phyloP scores from a whole-genome alignment of 2,797 vertebrate genomes.

The Hemibagrus guttatus region DNA sequence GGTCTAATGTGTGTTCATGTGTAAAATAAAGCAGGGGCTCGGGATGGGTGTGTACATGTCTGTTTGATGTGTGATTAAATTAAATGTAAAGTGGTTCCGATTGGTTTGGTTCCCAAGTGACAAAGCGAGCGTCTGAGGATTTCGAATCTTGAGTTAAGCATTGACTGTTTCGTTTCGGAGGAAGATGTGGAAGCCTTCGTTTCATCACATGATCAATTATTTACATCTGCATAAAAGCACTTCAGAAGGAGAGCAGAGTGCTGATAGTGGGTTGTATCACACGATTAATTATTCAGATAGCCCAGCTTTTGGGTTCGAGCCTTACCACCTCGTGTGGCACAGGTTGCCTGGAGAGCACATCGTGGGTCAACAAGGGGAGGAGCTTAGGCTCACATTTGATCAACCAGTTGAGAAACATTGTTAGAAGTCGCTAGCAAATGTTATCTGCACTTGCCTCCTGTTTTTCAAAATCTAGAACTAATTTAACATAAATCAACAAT shows the following conservation, averaged over 20 bases:
- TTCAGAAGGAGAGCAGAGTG: not conserved
- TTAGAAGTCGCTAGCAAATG: not conserved
- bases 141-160: not conserved
- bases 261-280: conserved; percentile 8
- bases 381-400: not conserved
- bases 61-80: not conserved
- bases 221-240: conserved; percentile 38
- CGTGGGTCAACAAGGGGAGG: not conserved
- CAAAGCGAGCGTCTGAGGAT: not conserved
- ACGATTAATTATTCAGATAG: conserved; percentile 21
- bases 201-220: conserved; percentile 45
- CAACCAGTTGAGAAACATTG: not conserved
- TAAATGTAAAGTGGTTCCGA: not conserved
- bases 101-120: not conserved
- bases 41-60: not conserved
- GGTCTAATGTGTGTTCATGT: conserved; percentile 1
- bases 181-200: conserved; percentile 7
- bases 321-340: not conserved
- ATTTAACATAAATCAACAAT: not conserved
- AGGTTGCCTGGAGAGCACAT: conserved; percentile 3
- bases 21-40: not conserved
- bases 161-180: conserved; percentile 13
- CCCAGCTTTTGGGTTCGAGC: not conserved
- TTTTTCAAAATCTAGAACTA: not conserved
- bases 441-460: not conserved